These are phyloP conservation scores for Tethea ocularis DNA, from an alignment of 2,888 invertebrate genomes.

Conservation along the genomic window DNA sequence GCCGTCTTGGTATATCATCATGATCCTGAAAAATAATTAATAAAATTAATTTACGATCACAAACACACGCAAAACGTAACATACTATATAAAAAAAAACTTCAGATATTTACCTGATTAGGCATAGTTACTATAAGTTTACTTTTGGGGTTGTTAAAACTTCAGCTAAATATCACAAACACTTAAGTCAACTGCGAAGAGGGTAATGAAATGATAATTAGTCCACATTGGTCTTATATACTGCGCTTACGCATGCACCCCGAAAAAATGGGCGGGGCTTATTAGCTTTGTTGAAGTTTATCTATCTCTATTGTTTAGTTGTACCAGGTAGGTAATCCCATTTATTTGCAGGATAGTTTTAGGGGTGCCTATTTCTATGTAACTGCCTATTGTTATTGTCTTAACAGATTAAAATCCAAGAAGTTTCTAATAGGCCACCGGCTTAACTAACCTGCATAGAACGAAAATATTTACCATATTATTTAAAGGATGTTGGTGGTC, in stretches of 20 bases:
- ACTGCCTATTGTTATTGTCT: neutral
- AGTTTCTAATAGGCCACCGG: neutral
- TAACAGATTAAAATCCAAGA: neutral
- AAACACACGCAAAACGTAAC: too few species aligned
- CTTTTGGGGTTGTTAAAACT: neutral
- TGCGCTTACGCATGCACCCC: constrained; percentile 22
- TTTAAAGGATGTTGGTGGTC: too few species aligned
- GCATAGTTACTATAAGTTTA: neutral
- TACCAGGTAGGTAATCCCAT: neutral
- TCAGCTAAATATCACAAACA: neutral
- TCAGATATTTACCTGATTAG: neutral
- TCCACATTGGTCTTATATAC: constrained; percentile 20
- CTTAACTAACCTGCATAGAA: neutral
- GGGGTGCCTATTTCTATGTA: neutral
- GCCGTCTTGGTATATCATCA: constrained; percentile 7
- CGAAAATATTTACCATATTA: too few species aligned
- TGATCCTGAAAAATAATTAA: neutral
- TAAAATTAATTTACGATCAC: neutral
- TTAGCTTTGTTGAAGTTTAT: neutral
- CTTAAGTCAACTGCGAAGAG: constrained; percentile 11
- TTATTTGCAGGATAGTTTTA: neutral
- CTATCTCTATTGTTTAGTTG: neutral
- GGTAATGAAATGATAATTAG: constrained; percentile 17
- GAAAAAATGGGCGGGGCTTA: constrained; percentile 21
- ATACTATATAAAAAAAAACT: neutral